A percentile compares a stretch with the other conserved stretches of the same genome.
phyloP scores from a whole-genome alignment of 1,140 invertebrate species.

The Lepidurus arcticus region DNA sequence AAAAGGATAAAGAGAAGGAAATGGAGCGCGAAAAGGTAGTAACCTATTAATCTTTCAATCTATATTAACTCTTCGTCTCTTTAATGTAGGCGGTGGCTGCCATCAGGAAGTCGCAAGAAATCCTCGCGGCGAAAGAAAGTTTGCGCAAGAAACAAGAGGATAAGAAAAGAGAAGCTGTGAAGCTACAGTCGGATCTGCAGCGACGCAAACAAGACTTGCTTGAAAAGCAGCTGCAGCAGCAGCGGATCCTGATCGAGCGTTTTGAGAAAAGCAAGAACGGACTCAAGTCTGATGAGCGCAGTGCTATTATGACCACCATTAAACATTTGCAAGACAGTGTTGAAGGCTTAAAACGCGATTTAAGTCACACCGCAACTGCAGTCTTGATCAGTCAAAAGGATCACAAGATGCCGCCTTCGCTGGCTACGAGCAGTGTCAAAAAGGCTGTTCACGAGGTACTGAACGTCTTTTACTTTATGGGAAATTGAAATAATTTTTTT shows the following conservation, averaged over 20 bases:
- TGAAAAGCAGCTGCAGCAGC: slow-evolving; percentile 69
- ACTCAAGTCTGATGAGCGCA: slow-evolving; percentile 55
- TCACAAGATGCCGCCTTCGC: slow-evolving; percentile 24
- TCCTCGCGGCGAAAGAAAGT: slow-evolving; percentile 55
- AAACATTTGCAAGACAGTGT: slow-evolving; percentile 69
- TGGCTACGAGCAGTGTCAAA: slow-evolving; percentile 24
- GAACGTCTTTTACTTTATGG: slow-evolving; percentile 28
- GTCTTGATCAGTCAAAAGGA: slow-evolving; percentile 36
- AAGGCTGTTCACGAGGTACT: slow-evolving; percentile 31
- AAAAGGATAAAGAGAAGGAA: slow-evolving; percentile 33
- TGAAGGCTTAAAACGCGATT: slow-evolving; percentile 64
- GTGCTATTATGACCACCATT: slow-evolving; percentile 62
- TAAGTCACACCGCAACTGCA: slow-evolving; percentile 41
- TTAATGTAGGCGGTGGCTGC: slow-evolving; percentile 48
- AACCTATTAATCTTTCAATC: not conserved
- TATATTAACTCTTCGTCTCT: not conserved
- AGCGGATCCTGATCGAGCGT: slow-evolving; percentile 65
- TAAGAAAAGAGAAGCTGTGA: slow-evolving; percentile 59
- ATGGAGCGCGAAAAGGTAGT: slow-evolving; percentile 18
- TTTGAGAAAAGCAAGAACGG: slow-evolving; percentile 59
- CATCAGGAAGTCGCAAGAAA: slow-evolving; percentile 58
- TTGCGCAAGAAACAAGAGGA: slow-evolving; percentile 60
- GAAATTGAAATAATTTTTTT: not conserved
- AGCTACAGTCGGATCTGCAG: slow-evolving; percentile 64
- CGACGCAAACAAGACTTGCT: slow-evolving; percentile 70